These are phyloP conservation scores for Busseola fusca DNA, from an alignment of 2,888 invertebrate species.

Conservation along the genomic window DNA sequence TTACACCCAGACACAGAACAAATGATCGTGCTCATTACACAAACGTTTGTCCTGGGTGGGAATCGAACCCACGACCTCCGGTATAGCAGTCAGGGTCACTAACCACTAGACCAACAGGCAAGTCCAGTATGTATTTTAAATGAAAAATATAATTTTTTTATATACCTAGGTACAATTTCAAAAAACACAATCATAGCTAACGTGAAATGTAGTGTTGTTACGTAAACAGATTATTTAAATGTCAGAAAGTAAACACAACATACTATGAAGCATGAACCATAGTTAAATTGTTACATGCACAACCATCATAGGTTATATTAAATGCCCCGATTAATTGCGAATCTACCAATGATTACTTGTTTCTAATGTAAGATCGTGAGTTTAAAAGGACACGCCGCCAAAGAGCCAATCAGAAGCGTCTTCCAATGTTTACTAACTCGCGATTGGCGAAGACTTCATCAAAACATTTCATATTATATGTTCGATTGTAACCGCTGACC, in stretches of 20 bases:
- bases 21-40: too few species aligned
- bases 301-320: slow-evolving; percentile 54
- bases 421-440: slow-evolving; percentile 35
- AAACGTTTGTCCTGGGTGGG: too few species aligned
- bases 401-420: slow-evolving; percentile 53
- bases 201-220: neutral
- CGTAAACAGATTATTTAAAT: slow-evolving; percentile 23
- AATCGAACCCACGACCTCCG: too few species aligned
- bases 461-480: slow-evolving; percentile 57
- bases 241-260: neutral
- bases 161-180: neutral
- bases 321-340: slow-evolving; percentile 61
- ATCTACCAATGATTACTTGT: slow-evolving; percentile 63
- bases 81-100: too few species aligned
- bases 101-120: too few species aligned
- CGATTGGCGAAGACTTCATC: slow-evolving; percentile 58
- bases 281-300: slow-evolving; percentile 40
- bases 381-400: slow-evolving; percentile 60
- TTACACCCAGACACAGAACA: too few species aligned
- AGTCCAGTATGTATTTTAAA: too few species aligned
- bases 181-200: neutral
- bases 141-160: too few species aligned
- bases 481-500: slow-evolving; percentile 59
- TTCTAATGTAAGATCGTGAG: slow-evolving; percentile 58
- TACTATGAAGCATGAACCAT: slow-evolving; percentile 2